These are phyloP conservation scores for Monochamus alternatus DNA, from an alignment of 2,888 invertebrate species.

Conservation along the genomic window DNA sequence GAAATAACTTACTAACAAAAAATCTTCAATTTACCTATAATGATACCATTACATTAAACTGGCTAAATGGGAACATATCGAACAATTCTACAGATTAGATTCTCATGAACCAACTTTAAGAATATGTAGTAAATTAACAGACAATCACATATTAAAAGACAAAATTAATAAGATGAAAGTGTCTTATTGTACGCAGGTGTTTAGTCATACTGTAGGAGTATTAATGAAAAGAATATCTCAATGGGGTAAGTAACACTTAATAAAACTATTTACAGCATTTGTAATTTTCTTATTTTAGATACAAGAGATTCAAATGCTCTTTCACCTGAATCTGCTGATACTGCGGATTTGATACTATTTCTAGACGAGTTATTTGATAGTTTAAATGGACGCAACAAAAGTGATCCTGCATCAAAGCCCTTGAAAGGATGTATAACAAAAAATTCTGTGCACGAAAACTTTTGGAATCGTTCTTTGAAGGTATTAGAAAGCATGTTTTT, in stretches of 20 bases:
- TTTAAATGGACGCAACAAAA: slow-evolving; percentile 26
- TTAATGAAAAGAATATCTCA: slow-evolving; percentile 24
- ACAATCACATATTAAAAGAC: slow-evolving; percentile 35
- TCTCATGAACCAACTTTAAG: slow-evolving; percentile 22
- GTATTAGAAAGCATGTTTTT: slow-evolving; percentile 22
- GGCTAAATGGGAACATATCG: slow-evolving; percentile 47
- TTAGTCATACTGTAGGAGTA: slow-evolving; percentile 37
- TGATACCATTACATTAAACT: slow-evolving; percentile 25
- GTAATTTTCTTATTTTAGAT: slow-evolving; percentile 1
- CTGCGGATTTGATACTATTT: slow-evolving; percentile 37
- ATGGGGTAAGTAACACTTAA: slow-evolving; percentile 16
- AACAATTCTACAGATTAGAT: slow-evolving; percentile 37
- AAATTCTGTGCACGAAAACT: slow-evolving; percentile 25
- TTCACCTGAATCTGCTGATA: slow-evolving; percentile 32
- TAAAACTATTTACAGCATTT: background rate
- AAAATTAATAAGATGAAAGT: slow-evolving; percentile 47
- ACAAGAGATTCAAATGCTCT: slow-evolving; percentile 31
- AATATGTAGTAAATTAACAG: slow-evolving; percentile 41
- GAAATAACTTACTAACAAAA: slow-evolving; percentile 46
- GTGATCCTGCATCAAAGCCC: slow-evolving; percentile 29
- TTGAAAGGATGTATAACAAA: slow-evolving; percentile 22
- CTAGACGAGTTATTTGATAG: slow-evolving; percentile 34
- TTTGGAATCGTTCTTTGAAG: slow-evolving; percentile 22
- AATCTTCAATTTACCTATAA: slow-evolving; percentile 43
- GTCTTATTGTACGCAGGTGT: slow-evolving; percentile 45